Evolutionary conservation across 2,797 vertebrate species (phyloP).

Genomic region (Epinephelus malabaricus): DNA sequence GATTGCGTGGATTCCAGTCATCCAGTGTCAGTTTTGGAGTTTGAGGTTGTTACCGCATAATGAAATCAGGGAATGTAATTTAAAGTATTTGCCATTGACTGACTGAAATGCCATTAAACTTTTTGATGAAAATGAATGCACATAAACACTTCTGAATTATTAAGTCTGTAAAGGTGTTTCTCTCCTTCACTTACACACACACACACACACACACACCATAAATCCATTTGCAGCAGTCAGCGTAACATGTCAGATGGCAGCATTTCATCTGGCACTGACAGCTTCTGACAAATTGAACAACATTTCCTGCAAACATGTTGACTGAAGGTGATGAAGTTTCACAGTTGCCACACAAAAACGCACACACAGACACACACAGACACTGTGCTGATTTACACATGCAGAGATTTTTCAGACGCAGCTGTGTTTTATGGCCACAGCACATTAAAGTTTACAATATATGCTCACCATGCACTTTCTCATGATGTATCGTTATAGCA

Average conservation of each 20-base stretch:
- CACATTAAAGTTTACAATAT: not conserved
- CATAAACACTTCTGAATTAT: not conserved
- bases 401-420: not conserved
- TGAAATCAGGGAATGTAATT: not conserved
- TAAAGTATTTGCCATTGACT: not conserved
- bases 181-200: not conserved
- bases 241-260: not conserved
- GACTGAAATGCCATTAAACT: not conserved
- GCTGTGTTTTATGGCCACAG: not conserved
- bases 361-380: too few relatives aligned
- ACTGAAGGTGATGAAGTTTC: not conserved
- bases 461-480: not conserved
- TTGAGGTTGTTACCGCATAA: too few relatives aligned
- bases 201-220: not conserved
- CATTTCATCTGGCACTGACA: not conserved
- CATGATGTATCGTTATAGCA: not conserved
- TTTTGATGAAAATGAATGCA: not conserved
- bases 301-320: not conserved
- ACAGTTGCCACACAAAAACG: not conserved
- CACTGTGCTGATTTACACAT: not conserved
- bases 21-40: too few relatives aligned
- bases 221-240: conserved; percentile 15
- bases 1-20: too few relatives aligned
- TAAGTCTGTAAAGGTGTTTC: not conserved
- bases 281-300: conserved; percentile 10